These are phyloP conservation scores for Lepidurus arcticus DNA, from an alignment of 1,140 invertebrate genomes.

Conservation along the genomic window DNA sequence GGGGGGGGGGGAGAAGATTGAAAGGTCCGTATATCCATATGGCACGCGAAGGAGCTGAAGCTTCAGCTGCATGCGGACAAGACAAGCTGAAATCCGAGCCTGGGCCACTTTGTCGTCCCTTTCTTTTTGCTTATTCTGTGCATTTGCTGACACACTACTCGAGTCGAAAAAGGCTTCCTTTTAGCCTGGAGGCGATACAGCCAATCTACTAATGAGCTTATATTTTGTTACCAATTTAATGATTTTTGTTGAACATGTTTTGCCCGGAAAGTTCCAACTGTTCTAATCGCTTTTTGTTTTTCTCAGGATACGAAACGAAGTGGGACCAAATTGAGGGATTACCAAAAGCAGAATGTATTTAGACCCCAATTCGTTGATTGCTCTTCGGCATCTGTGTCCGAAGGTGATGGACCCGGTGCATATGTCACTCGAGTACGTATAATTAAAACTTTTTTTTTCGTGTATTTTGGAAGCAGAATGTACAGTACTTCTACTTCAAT, in stretches of 20 bases:
- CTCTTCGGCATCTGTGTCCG: not conserved
- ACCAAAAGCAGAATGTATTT: not conserved
- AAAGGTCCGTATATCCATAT: not conserved
- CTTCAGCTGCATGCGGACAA: constrained; percentile 3
- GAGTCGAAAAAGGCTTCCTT: not conserved
- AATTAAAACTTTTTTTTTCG: not conserved
- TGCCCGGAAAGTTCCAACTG: not conserved
- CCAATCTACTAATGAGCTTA: constrained; percentile 6
- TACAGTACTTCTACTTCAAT: too few species aligned
- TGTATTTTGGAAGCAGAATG: not conserved
- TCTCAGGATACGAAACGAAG: not conserved
- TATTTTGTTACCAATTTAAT: not conserved
- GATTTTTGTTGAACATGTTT: not conserved
- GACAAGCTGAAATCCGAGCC: constrained; percentile 14
- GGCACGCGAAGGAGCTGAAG: not conserved
- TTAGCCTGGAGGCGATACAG: constrained; percentile 1
- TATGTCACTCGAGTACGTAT: not conserved
- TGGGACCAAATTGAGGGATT: not conserved
- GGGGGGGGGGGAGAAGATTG: not conserved
- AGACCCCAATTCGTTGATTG: not conserved
- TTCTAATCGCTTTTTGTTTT: not conserved
- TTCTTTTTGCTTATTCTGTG: constrained; percentile 2
- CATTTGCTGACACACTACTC: not conserved
- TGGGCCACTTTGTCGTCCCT: not conserved
- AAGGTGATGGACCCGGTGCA: not conserved